Base-by-base conservation (phyloP, 37 sponge, comb jelly and placozoan genomes). In the Diacarnus erythraeanus region DNA sequence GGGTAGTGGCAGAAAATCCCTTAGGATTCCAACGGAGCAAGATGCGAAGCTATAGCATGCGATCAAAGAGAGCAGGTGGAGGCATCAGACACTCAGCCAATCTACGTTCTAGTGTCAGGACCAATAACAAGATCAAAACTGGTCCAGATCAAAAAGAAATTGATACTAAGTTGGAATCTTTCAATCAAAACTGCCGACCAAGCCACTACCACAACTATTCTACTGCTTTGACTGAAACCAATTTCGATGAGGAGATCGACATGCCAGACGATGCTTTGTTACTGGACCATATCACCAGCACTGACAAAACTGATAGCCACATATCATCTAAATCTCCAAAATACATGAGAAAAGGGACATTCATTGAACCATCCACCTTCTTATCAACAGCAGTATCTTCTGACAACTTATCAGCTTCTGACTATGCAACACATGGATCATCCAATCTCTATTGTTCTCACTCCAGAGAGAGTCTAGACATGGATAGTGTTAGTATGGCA, bases 41-140 rank as follows among this genome's bases (percentile, higher is more conserved):
- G 64, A 72, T 88, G 6, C 63, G 83, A n/a, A 88, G 88, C 35
- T 82, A 38, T 60, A 88, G 88, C 43, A 81, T 88, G 75, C 40
- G 88, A 63, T 33, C 33, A 12, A 71, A 64, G 65, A 54, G 59
- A 57, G 38, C 40, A 18, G 41, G 34, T 4, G 30, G 61, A 6
- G 59, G 31, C 26, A 22, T 25, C 3, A 67, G 54, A 33, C 61
- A 60, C 51, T 21, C 44, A 43, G 33, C 33, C 0, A 34, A 27
- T 21, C 27, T 35, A 4, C 59, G 80, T 23, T 71, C 61, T 5
- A 74, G 74, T 40, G 43, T 41, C 2, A 59, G 74, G 8, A 38
- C 1, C 8, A 63, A n/a, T 23, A 34, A 41, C 30, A 61, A 60
- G 34, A 6, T 64, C 34, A 40, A 54, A 31, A 30, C 12, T 23